phyloP scores from a whole-genome alignment of 2,113 vertebrate species.

The Odobenus rosmarus region DNA sequence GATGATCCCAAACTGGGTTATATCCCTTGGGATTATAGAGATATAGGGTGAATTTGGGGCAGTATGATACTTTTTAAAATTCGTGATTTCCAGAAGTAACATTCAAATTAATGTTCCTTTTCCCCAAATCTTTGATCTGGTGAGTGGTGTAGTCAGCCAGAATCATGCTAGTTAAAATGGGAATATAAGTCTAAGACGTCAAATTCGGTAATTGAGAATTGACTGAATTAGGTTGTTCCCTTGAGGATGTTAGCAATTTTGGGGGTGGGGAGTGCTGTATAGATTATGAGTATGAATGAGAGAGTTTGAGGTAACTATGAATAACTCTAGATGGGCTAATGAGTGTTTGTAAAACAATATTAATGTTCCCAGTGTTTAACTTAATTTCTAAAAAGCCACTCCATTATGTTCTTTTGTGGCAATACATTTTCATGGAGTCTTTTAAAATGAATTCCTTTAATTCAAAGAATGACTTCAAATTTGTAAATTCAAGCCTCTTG shows the following conservation, averaged over 20 bases:
- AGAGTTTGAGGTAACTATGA: slow-evolving; percentile 23
- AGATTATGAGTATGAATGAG: slow-evolving; percentile 7
- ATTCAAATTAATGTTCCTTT: not conserved
- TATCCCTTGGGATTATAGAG: not conserved
- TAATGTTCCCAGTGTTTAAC: slow-evolving; percentile 34
- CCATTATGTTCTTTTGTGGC: not conserved
- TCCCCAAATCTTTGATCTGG: not conserved
- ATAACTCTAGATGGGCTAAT: not conserved
- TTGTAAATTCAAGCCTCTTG: not conserved
- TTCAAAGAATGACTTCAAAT: not conserved
- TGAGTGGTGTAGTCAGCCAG: not conserved
- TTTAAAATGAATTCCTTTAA: slow-evolving; percentile 29
- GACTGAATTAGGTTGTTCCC: not conserved
- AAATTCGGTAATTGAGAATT: slow-evolving; percentile 27
- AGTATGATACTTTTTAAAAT: not conserved
- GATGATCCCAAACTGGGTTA: not conserved
- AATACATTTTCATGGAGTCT: not conserved
- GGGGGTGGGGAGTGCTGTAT: not conserved
- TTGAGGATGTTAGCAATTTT: slow-evolving; percentile 18
- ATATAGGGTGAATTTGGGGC: not conserved
- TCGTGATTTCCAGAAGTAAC: not conserved
- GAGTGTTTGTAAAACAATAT: slow-evolving; percentile 26
- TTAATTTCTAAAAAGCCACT: slow-evolving; percentile 43
- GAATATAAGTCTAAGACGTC: not conserved
- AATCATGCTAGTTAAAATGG: not conserved